Evolutionary conservation across 2,888 invertebrate genomes (phyloP).

Genomic region (Trachelus iudaicus): DNA sequence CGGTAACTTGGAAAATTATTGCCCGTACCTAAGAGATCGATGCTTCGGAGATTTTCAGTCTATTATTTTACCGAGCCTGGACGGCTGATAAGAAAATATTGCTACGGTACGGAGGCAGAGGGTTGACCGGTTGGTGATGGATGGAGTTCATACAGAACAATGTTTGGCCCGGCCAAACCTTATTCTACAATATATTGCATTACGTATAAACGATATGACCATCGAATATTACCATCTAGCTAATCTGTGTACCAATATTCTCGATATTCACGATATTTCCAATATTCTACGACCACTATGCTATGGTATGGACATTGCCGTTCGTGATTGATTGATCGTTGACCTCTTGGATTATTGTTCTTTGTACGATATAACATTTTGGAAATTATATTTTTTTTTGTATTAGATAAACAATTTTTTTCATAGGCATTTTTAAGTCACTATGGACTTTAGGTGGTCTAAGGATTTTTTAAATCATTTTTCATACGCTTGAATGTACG

Average conservation of each 20-base stretch:
- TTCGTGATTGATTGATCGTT: constrained; percentile 14
- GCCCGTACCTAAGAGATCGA: not conserved
- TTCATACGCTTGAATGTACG: too few relatives aligned
- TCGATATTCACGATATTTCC: constrained; percentile 3
- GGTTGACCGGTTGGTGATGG: constrained; percentile 4
- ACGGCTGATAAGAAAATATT: constrained; percentile 15
- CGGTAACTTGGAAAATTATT: not conserved
- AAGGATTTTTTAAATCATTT: not conserved
- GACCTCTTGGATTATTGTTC: not conserved
- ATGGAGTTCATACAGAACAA: constrained; percentile 9
- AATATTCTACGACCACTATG: not conserved
- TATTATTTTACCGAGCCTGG: not conserved
- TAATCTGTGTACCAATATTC: constrained; percentile 24
- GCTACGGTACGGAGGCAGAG: not conserved
- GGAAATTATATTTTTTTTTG: not conserved
- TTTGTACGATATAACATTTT: not conserved
- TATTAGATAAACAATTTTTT: not conserved
- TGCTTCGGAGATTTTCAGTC: not conserved
- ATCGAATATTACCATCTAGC: constrained; percentile 20
- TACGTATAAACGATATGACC: constrained; percentile 13
- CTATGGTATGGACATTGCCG: constrained; percentile 8
- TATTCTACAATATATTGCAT: constrained; percentile 20
- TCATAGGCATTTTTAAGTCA: not conserved
- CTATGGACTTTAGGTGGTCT: not conserved
- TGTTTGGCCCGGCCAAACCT: constrained; percentile 16